Conservation (phyloP, 2,888 invertebrate genomes). For the Stenichneumon culpator region DNA sequence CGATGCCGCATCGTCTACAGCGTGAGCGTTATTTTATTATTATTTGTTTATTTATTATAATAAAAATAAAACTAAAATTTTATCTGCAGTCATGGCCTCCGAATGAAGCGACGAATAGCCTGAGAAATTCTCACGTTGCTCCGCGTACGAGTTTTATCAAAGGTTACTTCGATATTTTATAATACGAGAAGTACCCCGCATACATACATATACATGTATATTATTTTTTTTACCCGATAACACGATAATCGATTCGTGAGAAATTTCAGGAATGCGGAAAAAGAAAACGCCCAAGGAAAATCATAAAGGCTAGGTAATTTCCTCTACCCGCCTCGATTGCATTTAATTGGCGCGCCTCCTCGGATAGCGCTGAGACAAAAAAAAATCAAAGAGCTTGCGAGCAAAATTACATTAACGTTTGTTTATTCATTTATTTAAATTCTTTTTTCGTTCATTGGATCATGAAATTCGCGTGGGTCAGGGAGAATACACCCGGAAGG, state of each 20-base stretch:
- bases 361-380: background rate
- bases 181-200: background rate
- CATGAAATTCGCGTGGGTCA: background rate
- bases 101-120: conserved; percentile 25
- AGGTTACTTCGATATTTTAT: conserved; percentile 1
- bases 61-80: background rate
- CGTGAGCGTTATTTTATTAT: background rate
- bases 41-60: no score
- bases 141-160: conserved; percentile 2
- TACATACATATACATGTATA: background rate
- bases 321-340: background rate
- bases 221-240: conserved; percentile 12
- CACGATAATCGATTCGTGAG: conserved; percentile 36
- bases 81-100: conserved; percentile 54
- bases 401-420: background rate
- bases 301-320: conserved; percentile 17
- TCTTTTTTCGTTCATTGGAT: no score
- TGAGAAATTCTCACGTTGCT: background rate
- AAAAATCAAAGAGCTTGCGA: background rate
- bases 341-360: background rate
- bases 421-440: no score
- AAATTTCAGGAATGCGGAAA: conserved; percentile 50
- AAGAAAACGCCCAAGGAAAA: conserved; percentile 8
- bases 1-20: background rate
- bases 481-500: background rate